A percentile compares a stretch with the other conserved stretches of the same genome.
Evolutionary conservation across 2,888 invertebrate genomes (phyloP).

Genomic region (Dusona sp.): DNA sequence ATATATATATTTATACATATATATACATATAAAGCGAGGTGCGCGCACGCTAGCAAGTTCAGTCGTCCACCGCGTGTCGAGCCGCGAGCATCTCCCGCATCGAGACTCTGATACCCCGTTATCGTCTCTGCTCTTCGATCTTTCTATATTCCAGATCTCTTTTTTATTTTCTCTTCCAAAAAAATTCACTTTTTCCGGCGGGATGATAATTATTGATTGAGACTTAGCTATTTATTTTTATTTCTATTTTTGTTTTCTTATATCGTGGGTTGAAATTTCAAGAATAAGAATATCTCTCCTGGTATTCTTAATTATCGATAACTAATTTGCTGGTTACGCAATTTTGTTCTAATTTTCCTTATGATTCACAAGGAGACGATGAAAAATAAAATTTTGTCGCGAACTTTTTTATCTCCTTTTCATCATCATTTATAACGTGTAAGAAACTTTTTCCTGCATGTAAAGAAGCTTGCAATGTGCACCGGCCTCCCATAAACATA

Average conservation of each 20-base stretch:
- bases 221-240: neutral
- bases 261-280: neutral
- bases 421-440: constrained; percentile 5
- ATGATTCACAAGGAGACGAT: neutral
- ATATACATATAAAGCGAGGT: constrained; percentile 74
- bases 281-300: neutral
- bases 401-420: constrained; percentile 18
- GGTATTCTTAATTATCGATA: neutral
- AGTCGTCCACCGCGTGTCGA: constrained; percentile 80
- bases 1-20: constrained; percentile 33
- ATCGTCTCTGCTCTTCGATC: constrained; percentile 51
- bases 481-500: neutral
- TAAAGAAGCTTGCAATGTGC: constrained; percentile 20
- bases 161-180: neutral
- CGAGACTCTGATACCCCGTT: constrained; percentile 55
- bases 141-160: neutral
- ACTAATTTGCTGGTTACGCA: neutral
- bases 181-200: neutral
- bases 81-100: constrained; percentile 77
- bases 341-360: neutral
- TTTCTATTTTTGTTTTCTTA: neutral
- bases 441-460: constrained; percentile 33
- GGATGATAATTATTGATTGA: neutral
- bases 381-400: constrained; percentile 6
- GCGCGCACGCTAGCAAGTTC: constrained; percentile 80